Base-by-base conservation (phyloP, 2,113 vertebrate species). In the Oxygymnocypris stewartii region DNA sequence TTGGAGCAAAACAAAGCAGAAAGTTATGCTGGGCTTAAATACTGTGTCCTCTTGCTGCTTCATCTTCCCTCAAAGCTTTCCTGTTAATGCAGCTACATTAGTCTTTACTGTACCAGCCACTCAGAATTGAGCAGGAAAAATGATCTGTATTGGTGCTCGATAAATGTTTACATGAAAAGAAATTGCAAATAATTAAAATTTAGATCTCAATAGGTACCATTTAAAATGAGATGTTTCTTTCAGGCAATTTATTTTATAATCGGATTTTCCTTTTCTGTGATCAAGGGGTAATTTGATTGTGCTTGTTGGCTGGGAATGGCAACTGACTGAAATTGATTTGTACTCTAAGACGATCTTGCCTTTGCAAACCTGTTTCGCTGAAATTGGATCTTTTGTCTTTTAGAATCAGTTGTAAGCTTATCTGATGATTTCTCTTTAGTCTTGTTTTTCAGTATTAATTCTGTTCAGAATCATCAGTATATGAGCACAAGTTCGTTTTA, bases 311-410 rank as follows among this genome's bases (percentile, higher is more conserved):
- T 85, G 25, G 44, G 28, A 47, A 79, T 76, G 14, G 4, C 16
- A 71, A 85, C 44, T 85, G 84, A 71, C 84, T 85, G 84, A 79
- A 85, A 57, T 69, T 51, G 9, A 78, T 74, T 65, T 37, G 47
- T 8, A n/a, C 75, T 85, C 35, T 37, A 37, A 78, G n/a, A 51
- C 8, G 12, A n/a, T 65, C 59, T 54, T 40, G 16, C 28, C 57
- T 65, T 31, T 77, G 73, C 79, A 81, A 81, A 81, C 59, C 61
- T 44, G 4, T 47, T 65, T 81, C 35, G 7, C 7, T 12, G 11
- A 74, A 74, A 74, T 25, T 37, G 3, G 20, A 73, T 23, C 9
- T 42, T 44, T 75, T 13, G 73, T 75, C n/a, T n/a, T n/a, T n/a
- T n/a, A n/a, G n/a, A 74, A 74, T 74, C 71, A n/a, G 71, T 10